Percentiles rank a stretch among this genome's conserved stretches.
These are phyloP conservation scores for Neuroscelio doddi DNA, from an alignment of 2,888 invertebrate species.

Conservation along the genomic window DNA sequence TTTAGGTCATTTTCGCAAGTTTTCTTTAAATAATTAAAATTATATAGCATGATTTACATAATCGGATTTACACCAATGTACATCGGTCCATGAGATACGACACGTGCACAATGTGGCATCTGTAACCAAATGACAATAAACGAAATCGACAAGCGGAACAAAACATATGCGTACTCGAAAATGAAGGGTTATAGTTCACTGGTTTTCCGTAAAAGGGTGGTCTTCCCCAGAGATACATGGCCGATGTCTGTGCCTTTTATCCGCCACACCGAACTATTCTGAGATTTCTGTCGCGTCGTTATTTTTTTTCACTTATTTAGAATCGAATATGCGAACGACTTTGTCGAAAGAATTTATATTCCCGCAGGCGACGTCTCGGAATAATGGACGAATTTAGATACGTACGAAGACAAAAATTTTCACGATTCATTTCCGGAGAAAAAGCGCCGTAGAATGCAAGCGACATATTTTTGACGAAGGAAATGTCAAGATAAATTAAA, in stretches of 20 bases:
- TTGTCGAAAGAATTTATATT: too few species aligned
- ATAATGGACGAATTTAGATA: too few species aligned
- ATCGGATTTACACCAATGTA: conserved; percentile 24
- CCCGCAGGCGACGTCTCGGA: too few species aligned
- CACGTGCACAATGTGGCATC: conserved; percentile 39
- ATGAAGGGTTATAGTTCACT: conserved; percentile 57
- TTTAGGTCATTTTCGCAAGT: too few species aligned
- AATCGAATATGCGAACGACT: too few species aligned
- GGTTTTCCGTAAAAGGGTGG: conserved; percentile 47
- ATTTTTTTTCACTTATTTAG: too few species aligned
- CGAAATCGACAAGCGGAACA: conserved; percentile 30
- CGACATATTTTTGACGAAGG: neutral
- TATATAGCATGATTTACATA: conserved; percentile 25
- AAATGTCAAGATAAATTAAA: neutral
- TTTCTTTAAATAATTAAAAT: neutral
- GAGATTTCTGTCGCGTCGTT: conserved; percentile 12
- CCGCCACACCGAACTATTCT: too few species aligned
- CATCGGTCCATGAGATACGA: conserved; percentile 32
- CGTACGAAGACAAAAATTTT: too few species aligned
- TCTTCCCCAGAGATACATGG: too few species aligned
- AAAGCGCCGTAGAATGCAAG: too few species aligned
- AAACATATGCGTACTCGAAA: conserved; percentile 44
- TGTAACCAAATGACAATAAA: conserved; percentile 37
- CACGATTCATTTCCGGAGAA: too few species aligned
- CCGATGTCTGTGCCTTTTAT: too few species aligned